Evolutionary conservation across 2,888 invertebrate genomes (phyloP).

Genomic region (Drosophila recens): DNA sequence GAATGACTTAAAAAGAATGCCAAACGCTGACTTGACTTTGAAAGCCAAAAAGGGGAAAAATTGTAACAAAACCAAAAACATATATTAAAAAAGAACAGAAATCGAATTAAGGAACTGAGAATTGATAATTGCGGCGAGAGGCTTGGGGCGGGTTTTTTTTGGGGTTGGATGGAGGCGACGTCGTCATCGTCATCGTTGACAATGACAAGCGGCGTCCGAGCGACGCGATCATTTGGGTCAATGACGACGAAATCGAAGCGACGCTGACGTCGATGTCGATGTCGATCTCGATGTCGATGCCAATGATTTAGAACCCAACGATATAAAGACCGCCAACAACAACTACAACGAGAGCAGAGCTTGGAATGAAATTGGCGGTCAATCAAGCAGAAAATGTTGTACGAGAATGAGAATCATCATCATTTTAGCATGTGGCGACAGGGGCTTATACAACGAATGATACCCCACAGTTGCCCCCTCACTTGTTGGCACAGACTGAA

Average conservation of each 20-base stretch:
- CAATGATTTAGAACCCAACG: slow-evolving; percentile 75
- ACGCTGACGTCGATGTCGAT: slow-evolving; percentile 44
- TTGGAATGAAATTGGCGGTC: slow-evolving; percentile 62
- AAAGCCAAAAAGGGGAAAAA: slow-evolving; percentile 56
- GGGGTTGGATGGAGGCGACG: slow-evolving; percentile 31
- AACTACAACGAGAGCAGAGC: slow-evolving; percentile 26
- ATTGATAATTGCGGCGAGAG: slow-evolving; percentile 8
- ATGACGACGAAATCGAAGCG: slow-evolving; percentile 78
- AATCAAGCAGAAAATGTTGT: slow-evolving; percentile 77
- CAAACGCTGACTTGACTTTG: slow-evolving; percentile 62
- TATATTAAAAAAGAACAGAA: background rate
- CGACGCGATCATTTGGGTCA: slow-evolving; percentile 78
- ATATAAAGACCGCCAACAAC: slow-evolving; percentile 40
- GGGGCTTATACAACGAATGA: slow-evolving; percentile 53
- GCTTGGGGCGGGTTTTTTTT: slow-evolving; percentile 8
- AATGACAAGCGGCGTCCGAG: slow-evolving; percentile 76
- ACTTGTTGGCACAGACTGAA: background rate
- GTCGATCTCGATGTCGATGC: slow-evolving; percentile 44
- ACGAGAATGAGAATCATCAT: slow-evolving; percentile 70
- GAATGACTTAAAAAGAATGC: slow-evolving; percentile 12
- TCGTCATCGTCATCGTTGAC: slow-evolving; percentile 49
- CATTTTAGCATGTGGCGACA: slow-evolving; percentile 80
- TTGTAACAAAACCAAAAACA: slow-evolving; percentile 29
- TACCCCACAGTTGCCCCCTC: slow-evolving; percentile 2
- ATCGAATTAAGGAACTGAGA: slow-evolving; percentile 15